These are phyloP conservation scores for Drosophila longiperda DNA, from an alignment of 2,888 invertebrate species.

Conservation along the genomic window DNA sequence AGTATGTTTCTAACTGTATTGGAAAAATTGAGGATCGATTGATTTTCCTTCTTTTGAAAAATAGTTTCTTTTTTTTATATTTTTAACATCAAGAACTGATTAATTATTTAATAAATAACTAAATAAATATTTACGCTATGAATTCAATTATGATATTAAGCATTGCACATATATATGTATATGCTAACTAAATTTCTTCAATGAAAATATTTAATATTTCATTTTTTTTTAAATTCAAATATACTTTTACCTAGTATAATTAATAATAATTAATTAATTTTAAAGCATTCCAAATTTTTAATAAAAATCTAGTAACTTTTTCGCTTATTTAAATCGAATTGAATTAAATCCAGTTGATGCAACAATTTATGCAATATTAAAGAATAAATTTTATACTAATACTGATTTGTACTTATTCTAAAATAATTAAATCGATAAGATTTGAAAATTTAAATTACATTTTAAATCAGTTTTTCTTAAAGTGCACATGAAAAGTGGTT, in stretches of 20 bases:
- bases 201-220: background rate
- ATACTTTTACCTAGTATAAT: background rate
- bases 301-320: background rate
- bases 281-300: fast-evolving
- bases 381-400: fast-evolving
- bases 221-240: background rate
- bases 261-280: too few relatives aligned
- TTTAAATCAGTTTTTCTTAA: background rate
- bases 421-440: background rate
- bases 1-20: background rate
- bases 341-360: background rate
- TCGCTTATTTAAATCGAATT: background rate
- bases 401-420: background rate
- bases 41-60: background rate
- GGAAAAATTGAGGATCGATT: background rate
- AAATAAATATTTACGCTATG: too few relatives aligned
- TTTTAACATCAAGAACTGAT: background rate
- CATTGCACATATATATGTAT: too few relatives aligned
- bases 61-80: background rate
- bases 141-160: background rate
- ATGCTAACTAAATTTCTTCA: background rate
- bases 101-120: background rate
- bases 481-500: background rate
- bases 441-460: background rate
- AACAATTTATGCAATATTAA: fast-evolving